Base-by-base conservation (phyloP, 2,797 vertebrate species). In the Pipistrellus pygmaeus region DNA sequence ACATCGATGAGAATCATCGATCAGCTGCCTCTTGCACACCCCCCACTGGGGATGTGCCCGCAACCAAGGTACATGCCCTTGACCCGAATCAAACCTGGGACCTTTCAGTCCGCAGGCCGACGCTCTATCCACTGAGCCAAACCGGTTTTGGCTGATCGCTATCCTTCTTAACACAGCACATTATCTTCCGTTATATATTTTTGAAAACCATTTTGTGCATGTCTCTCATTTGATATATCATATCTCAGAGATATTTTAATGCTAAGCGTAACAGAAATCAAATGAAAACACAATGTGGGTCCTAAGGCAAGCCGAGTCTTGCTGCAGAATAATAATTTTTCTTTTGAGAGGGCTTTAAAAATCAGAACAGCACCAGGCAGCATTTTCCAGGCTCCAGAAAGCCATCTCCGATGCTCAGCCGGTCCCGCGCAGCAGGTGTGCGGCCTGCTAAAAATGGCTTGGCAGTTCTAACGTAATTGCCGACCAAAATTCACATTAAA, bases 381-480 rank as follows among this genome's bases (percentile, higher is more conserved):
- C 90, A 83, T 92, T 87, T 88, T 92, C 93, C 91, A 95, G 90
- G 93, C 97, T 92, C 85, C 92, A 91, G 90, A 96, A 97, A 97
- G 78, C 91, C 92, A 93, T 85, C 93, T 15, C 2, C 14, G 5
- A 32, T 95, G 93, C 93, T 95, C 97, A 71, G 91, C 66, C 60
- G 53, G 71, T 64, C 86, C 80, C 1, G 1, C 97, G 1, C 97
- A 96, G 97, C 94, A 51, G 97, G 97, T 81, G 48, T 13, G 75
- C 38, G 48, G 93, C 62, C 96, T 93, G 94, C 20, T 76, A 95
- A 92, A 96, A 96, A 92, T 75, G 82, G 97, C 96, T 75, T 81
- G 78, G 15, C 92, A 85, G 92, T 95, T 81, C 93, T 84, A 78
- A 97, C 93, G 91, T 97, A 96, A 97, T 85, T 97, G 95, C 96